These are phyloP conservation scores for Macrotus californicus DNA, from an alignment of 2,113 vertebrate genomes.

Conservation along the genomic window DNA sequence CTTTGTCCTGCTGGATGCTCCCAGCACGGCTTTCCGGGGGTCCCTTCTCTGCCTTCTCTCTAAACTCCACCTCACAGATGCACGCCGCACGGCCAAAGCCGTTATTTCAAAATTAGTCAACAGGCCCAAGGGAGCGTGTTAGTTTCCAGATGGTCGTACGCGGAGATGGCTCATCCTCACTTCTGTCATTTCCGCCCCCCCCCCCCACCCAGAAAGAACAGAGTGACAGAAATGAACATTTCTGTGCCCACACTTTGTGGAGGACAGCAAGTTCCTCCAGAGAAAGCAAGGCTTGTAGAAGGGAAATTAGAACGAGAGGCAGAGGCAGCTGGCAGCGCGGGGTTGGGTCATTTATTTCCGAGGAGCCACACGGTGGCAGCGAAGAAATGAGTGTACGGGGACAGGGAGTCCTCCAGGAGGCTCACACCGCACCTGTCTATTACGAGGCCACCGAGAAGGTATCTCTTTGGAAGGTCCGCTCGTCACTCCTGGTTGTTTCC, in stretches of 20 bases:
- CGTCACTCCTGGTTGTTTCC: background rate
- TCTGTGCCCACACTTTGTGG: background rate
- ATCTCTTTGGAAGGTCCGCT: background rate
- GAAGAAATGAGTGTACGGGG: background rate
- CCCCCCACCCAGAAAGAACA: background rate
- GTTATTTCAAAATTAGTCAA: background rate
- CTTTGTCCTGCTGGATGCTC: no score
- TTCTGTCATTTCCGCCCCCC: background rate
- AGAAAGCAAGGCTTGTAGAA: background rate
- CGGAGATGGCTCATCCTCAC: background rate
- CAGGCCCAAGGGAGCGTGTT: background rate
- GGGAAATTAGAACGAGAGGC: background rate
- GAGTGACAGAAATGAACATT: background rate
- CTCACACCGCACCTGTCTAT: background rate
- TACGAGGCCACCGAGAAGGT: background rate
- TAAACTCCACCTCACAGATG: background rate
- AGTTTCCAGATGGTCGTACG: no score
- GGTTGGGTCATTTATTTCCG: background rate
- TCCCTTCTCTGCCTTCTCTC: background rate
- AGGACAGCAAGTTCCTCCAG: background rate
- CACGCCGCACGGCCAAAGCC: rapidly evolving
- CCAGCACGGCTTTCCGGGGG: background rate
- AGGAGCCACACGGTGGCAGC: background rate
- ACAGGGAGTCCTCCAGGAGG: background rate
- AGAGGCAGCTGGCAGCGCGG: background rate